Percentiles rank a stretch among this genome's conserved stretches.
Evolutionary conservation across 2,113 vertebrate genomes (phyloP).

Genomic region (Oncorhynchus gorbuscha): DNA sequence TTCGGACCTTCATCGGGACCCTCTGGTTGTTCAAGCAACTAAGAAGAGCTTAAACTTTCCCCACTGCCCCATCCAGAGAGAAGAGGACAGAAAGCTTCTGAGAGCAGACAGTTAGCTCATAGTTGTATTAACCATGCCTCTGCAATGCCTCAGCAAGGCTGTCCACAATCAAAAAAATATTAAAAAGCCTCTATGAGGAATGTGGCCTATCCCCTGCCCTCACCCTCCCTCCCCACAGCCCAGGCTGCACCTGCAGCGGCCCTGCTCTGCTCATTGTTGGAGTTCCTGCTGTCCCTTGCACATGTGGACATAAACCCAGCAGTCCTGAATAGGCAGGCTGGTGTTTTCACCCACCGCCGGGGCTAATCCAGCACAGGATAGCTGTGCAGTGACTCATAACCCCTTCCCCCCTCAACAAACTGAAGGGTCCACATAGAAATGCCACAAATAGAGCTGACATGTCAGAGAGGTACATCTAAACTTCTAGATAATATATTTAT

Average conservation of each 20-base stretch:
- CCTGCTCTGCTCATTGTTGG: slow-evolving; percentile 40
- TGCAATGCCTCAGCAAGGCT: background rate
- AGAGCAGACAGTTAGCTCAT: background rate
- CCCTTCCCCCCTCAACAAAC: background rate
- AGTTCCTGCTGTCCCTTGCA: slow-evolving; percentile 20
- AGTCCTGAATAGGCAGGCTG: slow-evolving; percentile 37
- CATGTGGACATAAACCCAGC: slow-evolving; percentile 32
- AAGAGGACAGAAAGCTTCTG: background rate
- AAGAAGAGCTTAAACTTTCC: background rate
- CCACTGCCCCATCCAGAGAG: background rate
- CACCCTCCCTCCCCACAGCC: background rate
- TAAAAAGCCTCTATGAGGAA: slow-evolving; percentile 2
- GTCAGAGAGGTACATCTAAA: too few relatives aligned
- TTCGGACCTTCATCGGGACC: too few relatives aligned
- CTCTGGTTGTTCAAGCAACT: too few relatives aligned
- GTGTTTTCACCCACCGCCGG: slow-evolving; percentile 37
- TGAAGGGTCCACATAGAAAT: background rate
- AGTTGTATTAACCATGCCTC: background rate
- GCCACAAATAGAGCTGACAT: too few relatives aligned
- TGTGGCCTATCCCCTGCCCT: slow-evolving; percentile 29
- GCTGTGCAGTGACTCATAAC: slow-evolving; percentile 50
- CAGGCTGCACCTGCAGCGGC: slow-evolving; percentile 54
- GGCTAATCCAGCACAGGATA: slow-evolving; percentile 56
- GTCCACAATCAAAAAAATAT: too few relatives aligned
- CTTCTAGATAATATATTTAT: too few relatives aligned